Base-by-base conservation (phyloP, 2,113 vertebrate genomes). In the Phoxinus phoxinus region DNA sequence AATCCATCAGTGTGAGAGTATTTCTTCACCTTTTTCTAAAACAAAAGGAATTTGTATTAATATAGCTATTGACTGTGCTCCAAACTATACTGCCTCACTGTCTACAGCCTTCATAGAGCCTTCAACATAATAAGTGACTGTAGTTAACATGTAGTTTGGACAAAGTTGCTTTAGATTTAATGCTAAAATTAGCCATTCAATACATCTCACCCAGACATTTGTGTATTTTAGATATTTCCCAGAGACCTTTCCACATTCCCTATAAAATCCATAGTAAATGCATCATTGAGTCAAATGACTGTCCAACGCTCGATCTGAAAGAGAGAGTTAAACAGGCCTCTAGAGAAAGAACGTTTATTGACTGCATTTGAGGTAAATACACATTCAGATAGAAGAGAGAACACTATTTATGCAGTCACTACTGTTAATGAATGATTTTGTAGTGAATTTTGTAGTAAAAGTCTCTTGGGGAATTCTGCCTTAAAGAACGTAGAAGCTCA, bases 331-430 rank as follows among this genome's bases (percentile, higher is more conserved):
- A 59, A 74, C 25, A 25, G 32, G 56, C 37, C 89, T 88, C 90
- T 90, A 91, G 90, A 92, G 92, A 94, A 90, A 90, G 90, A 88
- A 89, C 91, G 89, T 84, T 58, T 78, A 67, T 72, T 61, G 27
- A 35, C 44, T 65, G 88, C 77, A 81, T 90, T 89, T 84, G 89
- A 89, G 90, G 93, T 93, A 94, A 93, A 88, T 87, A 91, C 88
- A 88, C 88, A 89, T 90, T 86, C 86, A 94, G 91, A 19, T 72
- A 86, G 90, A 93, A 93, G 86, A 93, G 93, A 91, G 88, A 91
- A 88, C 44, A 67, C 87, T 84, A 75, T 80, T 78, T 74, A 82
- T 58, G 46, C 51, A 88, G 65, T 77, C 69, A 83, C 80, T 91
- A 88, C 91, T 86, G 86, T 89, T 90, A 75, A 86, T 61, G 82